Evolutionary conservation across 2,113 vertebrate genomes (phyloP).

Genomic region (Rhadina sibilatrix): DNA sequence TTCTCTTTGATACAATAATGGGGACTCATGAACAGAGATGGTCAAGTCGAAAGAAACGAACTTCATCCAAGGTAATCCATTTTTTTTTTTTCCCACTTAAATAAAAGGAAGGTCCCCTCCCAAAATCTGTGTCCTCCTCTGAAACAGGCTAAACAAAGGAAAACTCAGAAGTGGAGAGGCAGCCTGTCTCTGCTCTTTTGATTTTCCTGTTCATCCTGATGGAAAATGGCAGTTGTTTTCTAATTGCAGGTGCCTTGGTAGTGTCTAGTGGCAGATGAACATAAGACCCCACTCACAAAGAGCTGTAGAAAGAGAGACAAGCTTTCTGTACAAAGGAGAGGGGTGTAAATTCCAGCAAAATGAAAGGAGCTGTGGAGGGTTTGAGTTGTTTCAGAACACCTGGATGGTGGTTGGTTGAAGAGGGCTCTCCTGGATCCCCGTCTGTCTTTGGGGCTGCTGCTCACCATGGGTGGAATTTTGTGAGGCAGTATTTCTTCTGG

Average conservation of each 20-base stretch:
- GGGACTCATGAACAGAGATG: conserved; percentile 60
- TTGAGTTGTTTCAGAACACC: not conserved
- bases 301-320: not conserved
- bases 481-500: not conserved
- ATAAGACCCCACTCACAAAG: not conserved
- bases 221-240: not conserved
- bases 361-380: not conserved
- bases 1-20: not conserved
- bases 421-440: not conserved
- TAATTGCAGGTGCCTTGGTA: not conserved
- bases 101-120: not conserved
- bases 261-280: accelerated
- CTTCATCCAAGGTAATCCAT: conserved; percentile 73
- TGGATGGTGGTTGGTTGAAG: accelerated
- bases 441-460: not conserved
- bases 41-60: conserved; percentile 74
- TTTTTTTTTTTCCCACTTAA: not conserved
- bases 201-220: not conserved
- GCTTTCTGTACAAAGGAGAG: not conserved
- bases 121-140: not conserved
- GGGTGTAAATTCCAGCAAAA: not conserved
- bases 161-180: not conserved
- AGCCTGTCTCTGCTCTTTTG: not conserved
- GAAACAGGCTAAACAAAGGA: not conserved
- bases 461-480: not conserved